phyloP scores from a whole-genome alignment of 2,888 invertebrate species.

The Andrena dorsata region DNA sequence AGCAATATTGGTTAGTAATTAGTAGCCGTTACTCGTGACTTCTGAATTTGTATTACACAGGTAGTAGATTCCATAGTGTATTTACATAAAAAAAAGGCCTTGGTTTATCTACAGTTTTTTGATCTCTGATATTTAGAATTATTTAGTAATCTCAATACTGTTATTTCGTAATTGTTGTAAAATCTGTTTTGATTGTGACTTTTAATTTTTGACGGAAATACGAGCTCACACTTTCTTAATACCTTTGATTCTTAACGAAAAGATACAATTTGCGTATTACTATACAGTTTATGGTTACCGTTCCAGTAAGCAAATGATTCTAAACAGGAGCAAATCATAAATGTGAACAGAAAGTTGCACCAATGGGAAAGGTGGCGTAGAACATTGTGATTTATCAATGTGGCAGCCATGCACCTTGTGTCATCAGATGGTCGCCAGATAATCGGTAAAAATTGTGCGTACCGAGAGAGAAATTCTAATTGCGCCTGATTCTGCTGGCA shows the following conservation, averaged over 20 bases:
- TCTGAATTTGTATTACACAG: not conserved
- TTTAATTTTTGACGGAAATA: not conserved
- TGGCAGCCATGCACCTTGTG: conserved; percentile 9
- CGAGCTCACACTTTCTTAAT: no score
- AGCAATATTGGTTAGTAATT: not conserved
- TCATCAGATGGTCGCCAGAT: not conserved
- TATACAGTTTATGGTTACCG: not conserved
- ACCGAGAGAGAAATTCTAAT: not conserved
- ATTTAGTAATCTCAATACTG: not conserved
- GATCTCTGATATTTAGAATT: not conserved
- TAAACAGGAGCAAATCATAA: not conserved
- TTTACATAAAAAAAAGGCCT: not conserved
- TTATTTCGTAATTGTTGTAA: not conserved
- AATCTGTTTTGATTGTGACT: not conserved
- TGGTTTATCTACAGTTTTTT: not conserved
- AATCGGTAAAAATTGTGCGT: not conserved
- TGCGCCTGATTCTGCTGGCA: not conserved
- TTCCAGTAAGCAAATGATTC: not conserved
- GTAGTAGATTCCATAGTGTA: not conserved
- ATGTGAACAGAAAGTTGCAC: not conserved
- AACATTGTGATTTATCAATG: not conserved
- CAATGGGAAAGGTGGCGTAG: not conserved
- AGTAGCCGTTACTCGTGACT: not conserved
- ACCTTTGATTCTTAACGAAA: not conserved
- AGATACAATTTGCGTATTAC: not conserved